A percentile compares a stretch with the other conserved stretches of the same genome.
These are phyloP conservation scores for Tringa solitaria DNA, from an alignment of 2,113 vertebrate genomes.

Conservation along the genomic window DNA sequence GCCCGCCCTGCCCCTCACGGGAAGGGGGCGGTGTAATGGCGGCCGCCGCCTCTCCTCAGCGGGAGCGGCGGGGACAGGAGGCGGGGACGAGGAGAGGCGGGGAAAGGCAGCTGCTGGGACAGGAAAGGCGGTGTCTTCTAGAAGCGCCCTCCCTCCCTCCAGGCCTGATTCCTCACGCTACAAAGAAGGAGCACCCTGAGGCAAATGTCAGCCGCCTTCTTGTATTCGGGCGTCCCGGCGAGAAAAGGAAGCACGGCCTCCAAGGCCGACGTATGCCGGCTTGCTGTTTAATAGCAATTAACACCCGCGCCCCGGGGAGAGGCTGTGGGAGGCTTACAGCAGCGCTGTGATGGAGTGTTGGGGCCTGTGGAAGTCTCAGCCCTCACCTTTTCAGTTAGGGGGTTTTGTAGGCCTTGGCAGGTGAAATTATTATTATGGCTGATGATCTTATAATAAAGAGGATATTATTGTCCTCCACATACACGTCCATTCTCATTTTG, in stretches of 20 bases:
- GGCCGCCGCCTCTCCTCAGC: background rate
- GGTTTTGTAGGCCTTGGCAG: background rate
- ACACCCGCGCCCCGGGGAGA: fast-evolving
- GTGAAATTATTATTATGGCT: fast-evolving
- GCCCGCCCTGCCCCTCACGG: background rate
- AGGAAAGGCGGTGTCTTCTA: fast-evolving
- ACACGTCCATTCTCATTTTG: fast-evolving
- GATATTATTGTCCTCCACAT: background rate
- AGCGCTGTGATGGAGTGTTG: fast-evolving
- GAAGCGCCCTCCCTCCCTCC: fast-evolving
- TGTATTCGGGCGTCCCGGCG: fast-evolving
- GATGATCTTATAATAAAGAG: background rate
- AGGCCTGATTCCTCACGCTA: fast-evolving
- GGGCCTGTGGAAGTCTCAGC: background rate
- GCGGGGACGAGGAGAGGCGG: fast-evolving
- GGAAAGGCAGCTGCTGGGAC: fast-evolving
- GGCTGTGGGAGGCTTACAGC: fast-evolving
- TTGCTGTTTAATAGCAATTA: background rate
- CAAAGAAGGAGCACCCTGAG: fast-evolving
- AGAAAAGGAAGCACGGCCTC: fast-evolving
- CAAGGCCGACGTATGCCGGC: fast-evolving
- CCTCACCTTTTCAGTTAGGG: background rate
- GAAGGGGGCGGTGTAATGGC: background rate
- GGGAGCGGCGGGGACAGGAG: too few species aligned
- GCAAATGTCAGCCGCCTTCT: fast-evolving